phyloP scores from a whole-genome alignment of 37 sponge, comb jelly and placozoan genomes.

The Theonella swinhoei region DNA sequence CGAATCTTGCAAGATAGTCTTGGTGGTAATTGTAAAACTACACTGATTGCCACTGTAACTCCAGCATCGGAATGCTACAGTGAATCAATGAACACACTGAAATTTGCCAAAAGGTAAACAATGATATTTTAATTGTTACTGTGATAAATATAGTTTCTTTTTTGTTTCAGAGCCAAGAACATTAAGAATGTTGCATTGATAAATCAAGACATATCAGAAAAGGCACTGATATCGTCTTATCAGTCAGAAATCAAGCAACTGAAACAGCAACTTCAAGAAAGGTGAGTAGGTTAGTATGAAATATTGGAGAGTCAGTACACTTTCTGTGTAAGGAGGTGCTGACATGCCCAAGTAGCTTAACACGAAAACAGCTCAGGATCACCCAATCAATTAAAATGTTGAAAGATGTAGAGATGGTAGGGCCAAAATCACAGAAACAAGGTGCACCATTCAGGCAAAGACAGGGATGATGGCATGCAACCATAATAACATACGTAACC shows the following conservation, averaged over 20 bases:
- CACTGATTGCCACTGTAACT: constrained; percentile 85
- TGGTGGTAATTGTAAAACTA: constrained; percentile 94
- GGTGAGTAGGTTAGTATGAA: neutral
- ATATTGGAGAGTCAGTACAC: neutral
- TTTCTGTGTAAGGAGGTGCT: neutral
- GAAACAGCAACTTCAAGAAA: constrained; percentile 40
- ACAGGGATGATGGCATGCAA: no score
- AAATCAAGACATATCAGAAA: constrained; percentile 88
- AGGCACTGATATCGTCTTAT: constrained; percentile 84
- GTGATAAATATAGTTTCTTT: neutral
- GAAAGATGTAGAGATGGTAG: no score
- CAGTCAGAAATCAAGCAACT: constrained; percentile 82
- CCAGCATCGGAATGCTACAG: constrained; percentile 61
- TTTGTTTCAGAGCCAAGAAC: constrained; percentile 70
- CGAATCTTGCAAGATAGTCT: constrained; percentile 87
- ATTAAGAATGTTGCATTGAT: constrained; percentile 85
- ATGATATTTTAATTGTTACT: neutral
- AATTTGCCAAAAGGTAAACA: constrained; percentile 86
- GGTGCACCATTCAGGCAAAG: no score
- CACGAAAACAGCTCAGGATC: no score
- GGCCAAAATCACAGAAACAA: no score
- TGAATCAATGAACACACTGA: constrained; percentile 80
- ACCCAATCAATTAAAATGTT: no score
- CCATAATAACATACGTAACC: no score
- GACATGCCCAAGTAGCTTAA: no score